Percentiles rank a stretch among this genome's conserved stretches.
Conservation (phyloP, 2,113 vertebrate genomes). For the Epinephelus fuscoguttatus region DNA sequence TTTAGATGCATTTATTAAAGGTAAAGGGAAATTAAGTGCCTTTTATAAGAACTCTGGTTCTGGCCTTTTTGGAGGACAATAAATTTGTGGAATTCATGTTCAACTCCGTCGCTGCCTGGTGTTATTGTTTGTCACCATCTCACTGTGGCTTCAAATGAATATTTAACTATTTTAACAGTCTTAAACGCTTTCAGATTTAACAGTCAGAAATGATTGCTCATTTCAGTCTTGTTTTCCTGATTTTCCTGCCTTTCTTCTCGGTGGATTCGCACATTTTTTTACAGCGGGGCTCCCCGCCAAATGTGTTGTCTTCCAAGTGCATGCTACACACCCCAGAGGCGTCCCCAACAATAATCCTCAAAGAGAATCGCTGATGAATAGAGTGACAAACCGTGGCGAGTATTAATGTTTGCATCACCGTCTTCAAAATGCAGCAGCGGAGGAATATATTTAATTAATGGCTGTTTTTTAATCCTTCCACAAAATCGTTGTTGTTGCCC, state of each 20-base stretch:
- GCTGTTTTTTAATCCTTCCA: constrained; percentile 76
- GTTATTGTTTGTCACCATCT: constrained; percentile 32
- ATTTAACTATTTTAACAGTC: constrained; percentile 18
- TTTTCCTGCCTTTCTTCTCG: constrained; percentile 30
- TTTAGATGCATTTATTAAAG: constrained; percentile 72
- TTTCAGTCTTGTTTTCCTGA: constrained; percentile 29
- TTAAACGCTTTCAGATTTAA: constrained; percentile 7
- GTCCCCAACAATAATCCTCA: constrained; percentile 77
- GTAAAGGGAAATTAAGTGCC: constrained; percentile 81
- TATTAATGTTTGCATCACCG: constrained; percentile 72
- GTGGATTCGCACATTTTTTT: background rate
- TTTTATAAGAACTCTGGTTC: constrained; percentile 76
- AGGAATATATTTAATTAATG: constrained; percentile 81
- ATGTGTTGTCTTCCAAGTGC: constrained; percentile 58
- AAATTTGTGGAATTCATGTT: constrained; percentile 79
- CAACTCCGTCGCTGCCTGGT: constrained; percentile 30
- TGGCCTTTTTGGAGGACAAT: constrained; percentile 76
- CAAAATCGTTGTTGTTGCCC: constrained; percentile 71
- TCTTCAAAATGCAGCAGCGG: constrained; percentile 73
- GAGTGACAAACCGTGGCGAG: constrained; percentile 73
- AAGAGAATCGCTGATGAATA: constrained; percentile 82
- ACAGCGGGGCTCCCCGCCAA: constrained; percentile 27
- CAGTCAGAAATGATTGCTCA: constrained; percentile 39
- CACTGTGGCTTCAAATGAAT: constrained; percentile 18
- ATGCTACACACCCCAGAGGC: constrained; percentile 67